Evolutionary conservation across 2,888 invertebrate genomes (phyloP).

Genomic region (Limnephilus auricula): DNA sequence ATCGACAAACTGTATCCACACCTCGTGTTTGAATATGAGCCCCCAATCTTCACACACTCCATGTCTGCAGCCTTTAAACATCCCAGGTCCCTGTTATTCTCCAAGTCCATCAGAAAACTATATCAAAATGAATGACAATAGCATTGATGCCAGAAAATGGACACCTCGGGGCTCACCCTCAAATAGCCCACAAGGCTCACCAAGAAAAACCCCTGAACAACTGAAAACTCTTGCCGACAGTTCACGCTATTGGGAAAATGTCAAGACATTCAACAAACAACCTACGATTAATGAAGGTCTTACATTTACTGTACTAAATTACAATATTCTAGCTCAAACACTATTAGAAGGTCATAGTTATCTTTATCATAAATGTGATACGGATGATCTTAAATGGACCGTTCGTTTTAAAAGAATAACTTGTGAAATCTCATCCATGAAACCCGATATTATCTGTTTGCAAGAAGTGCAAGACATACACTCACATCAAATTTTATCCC

Average conservation of each 20-base stretch:
- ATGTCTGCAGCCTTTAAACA: background rate
- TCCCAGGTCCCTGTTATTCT: background rate
- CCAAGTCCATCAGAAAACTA: background rate
- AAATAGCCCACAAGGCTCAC: constrained; percentile 14
- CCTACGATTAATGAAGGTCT: constrained; percentile 69
- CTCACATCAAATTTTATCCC: constrained; percentile 79
- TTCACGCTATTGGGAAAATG: constrained; percentile 59
- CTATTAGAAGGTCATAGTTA: constrained; percentile 85
- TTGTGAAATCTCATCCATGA: constrained; percentile 74
- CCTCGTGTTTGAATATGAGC: background rate
- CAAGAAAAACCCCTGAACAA: constrained; percentile 28
- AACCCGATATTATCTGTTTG: constrained; percentile 85
- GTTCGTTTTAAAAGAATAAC: constrained; percentile 77
- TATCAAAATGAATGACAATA: constrained; percentile 13
- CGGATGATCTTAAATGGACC: constrained; percentile 83
- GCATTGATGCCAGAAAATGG: constrained; percentile 17
- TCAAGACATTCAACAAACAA: constrained; percentile 22
- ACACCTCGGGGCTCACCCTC: background rate
- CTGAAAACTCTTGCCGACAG: constrained; percentile 24
- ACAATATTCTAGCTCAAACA: constrained; percentile 93
- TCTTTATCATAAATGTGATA: constrained; percentile 82
- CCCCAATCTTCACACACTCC: background rate
- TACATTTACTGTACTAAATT: constrained; percentile 85
- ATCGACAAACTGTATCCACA: background rate
- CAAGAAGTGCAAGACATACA: constrained; percentile 95